Base-by-base conservation (phyloP, 2,888 invertebrate genomes). In the Sinopyrophorus schimmeli region DNA sequence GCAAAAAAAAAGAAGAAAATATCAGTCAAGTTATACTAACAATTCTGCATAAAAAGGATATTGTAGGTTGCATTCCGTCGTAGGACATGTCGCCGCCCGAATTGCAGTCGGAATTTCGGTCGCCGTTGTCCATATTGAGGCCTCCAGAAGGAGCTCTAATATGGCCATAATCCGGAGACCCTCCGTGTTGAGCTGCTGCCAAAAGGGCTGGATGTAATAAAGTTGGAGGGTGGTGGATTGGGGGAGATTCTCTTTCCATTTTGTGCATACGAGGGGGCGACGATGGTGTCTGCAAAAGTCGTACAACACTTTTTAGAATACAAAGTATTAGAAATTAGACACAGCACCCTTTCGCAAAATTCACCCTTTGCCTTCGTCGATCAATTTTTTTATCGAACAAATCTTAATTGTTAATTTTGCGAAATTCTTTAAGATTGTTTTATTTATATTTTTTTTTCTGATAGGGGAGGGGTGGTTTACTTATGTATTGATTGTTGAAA, bases 41-140 rank as follows among this genome's bases (percentile, higher is more conserved):
- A 51, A 46, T 65, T 64, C 71, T 71, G 72, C 68, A 83, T 80
- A 81, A 84, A 90, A 92, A 92, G 88, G 92, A 92, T 90, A 93
- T 92, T 83, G 92, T 90, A 85, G 92, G 91, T 80, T 90, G 89
- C 78, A 90, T 83, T 75, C 91, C 91, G 76, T 92, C 93, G 81
- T 90, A 92, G 70, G 86, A 85, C 77, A 90, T 87, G 76, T 92
- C 92, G 55, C 86, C 91, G 55, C 86, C 91, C 67, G 91, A 88
- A 79, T 91, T 92, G 81, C 92, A 91, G 78, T 92, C 92, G 61
- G 91, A 91, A 73, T 86, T 87, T 55, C 88, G 83, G 74, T 92
- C 92, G 69, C 87, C 87, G 71, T 84, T 82, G 78, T 91, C 91
- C 82, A 88, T 84, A 69, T 83, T 78, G 74, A 75, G 68, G 39